Conservation (phyloP, 2,113 vertebrate species). For the Tamias sibiricus region DNA sequence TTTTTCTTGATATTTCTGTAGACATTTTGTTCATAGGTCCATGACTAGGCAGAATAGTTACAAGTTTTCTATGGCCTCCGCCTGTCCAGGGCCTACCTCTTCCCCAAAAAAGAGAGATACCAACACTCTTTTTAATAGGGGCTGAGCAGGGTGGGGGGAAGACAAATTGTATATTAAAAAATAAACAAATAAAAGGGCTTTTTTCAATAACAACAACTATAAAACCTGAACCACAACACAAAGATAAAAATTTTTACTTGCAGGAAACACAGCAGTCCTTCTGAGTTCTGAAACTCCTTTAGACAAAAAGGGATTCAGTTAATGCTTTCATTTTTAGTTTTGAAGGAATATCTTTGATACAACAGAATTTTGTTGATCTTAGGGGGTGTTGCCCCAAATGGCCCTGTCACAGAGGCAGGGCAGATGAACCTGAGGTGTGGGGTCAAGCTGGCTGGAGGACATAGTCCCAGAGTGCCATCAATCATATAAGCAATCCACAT, state of each 20-base stretch:
- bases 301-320: background rate
- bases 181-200: background rate
- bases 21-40: conserved; percentile 71
- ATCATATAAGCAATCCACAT: background rate
- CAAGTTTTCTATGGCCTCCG: conserved; percentile 35
- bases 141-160: background rate
- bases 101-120: background rate
- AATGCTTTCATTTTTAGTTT: background rate
- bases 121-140: background rate
- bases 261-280: background rate
- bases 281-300: background rate
- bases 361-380: background rate
- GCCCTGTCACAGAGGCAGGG: background rate
- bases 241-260: background rate
- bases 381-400: background rate
- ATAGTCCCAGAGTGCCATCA: background rate
- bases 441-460: background rate
- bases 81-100: background rate
- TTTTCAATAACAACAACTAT: background rate
- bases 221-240: background rate
- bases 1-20: conserved; percentile 76
- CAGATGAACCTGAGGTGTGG: background rate
- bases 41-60: conserved; percentile 73
- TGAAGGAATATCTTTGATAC: background rate
- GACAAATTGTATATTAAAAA: background rate